phyloP scores from a whole-genome alignment of 2,113 vertebrate genomes.

The Cathartes aura region DNA sequence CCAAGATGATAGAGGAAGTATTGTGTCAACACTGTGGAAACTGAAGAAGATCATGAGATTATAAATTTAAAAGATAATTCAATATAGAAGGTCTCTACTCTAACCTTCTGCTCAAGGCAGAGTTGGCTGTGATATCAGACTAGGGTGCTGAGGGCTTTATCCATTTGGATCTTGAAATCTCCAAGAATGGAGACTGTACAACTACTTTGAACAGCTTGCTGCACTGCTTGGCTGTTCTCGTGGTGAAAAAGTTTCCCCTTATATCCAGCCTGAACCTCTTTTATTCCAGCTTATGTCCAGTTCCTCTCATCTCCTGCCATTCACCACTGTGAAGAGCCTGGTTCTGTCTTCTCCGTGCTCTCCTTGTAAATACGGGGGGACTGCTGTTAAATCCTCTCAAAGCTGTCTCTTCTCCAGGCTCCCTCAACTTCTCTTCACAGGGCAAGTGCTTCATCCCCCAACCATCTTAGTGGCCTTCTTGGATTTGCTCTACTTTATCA shows the following conservation, averaged over 20 bases:
- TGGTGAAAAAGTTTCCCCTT: neutral
- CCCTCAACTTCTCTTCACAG: neutral
- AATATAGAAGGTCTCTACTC: neutral
- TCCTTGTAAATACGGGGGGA: neutral
- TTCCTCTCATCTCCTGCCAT: neutral
- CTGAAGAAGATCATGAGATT: neutral
- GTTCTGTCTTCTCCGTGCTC: neutral
- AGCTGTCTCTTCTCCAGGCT: neutral
- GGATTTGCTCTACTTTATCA: neutral
- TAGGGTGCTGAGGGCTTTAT: neutral
- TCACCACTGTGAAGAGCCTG: neutral
- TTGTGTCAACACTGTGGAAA: neutral
- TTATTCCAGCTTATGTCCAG: neutral
- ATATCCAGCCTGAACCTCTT: neutral
- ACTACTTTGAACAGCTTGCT: neutral
- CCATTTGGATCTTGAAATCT: neutral
- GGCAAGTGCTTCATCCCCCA: neutral
- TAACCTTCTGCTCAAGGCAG: neutral
- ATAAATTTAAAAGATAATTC: neutral
- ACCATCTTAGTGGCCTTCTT: neutral
- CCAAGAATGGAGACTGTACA: neutral
- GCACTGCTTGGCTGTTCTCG: neutral
- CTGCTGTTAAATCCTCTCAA: neutral
- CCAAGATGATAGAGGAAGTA: neutral
- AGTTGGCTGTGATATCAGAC: neutral